Conservation (phyloP, 1,140 invertebrate genomes). For the Drosophila teissieri region DNA sequence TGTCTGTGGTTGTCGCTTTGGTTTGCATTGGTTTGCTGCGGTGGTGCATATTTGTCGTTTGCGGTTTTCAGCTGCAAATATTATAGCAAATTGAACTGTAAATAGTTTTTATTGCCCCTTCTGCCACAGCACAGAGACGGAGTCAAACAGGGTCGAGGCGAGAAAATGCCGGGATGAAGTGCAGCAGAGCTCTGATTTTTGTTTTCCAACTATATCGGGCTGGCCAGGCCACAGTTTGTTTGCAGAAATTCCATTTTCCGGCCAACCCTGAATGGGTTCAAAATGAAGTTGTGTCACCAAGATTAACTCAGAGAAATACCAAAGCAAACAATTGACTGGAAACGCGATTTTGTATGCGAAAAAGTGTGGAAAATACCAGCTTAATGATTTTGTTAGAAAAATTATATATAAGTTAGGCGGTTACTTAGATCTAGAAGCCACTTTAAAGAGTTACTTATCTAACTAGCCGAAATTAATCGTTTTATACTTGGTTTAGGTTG, state of each 20-base stretch:
- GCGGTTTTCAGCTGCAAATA: constrained; percentile 73
- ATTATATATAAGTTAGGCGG: no score
- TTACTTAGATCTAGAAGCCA: no score
- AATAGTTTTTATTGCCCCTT: constrained; percentile 78
- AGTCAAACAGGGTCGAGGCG: constrained; percentile 18
- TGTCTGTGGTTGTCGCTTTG: constrained; percentile 55
- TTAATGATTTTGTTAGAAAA: not conserved
- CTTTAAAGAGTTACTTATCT: no score
- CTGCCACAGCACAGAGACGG: constrained; percentile 51
- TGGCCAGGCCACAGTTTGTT: constrained; percentile 9
- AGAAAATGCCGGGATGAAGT: constrained; percentile 34
- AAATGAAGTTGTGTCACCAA: constrained; percentile 65
- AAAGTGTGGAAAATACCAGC: not conserved
- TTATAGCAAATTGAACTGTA: constrained; percentile 82
- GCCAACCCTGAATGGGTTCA: constrained; percentile 12
- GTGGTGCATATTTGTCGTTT: constrained; percentile 77
- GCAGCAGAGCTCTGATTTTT: constrained; percentile 58
- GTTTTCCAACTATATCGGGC: constrained; percentile 27
- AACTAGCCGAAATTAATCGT: no score
- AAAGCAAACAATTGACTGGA: not conserved
- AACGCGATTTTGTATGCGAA: not conserved
- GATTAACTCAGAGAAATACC: constrained; percentile 61
- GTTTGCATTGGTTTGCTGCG: constrained; percentile 27
- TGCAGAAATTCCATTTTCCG: constrained; percentile 16
- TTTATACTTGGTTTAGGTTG: no score